Conservation (phyloP, 2,888 invertebrate species). For the Drosophila sordidula region DNA sequence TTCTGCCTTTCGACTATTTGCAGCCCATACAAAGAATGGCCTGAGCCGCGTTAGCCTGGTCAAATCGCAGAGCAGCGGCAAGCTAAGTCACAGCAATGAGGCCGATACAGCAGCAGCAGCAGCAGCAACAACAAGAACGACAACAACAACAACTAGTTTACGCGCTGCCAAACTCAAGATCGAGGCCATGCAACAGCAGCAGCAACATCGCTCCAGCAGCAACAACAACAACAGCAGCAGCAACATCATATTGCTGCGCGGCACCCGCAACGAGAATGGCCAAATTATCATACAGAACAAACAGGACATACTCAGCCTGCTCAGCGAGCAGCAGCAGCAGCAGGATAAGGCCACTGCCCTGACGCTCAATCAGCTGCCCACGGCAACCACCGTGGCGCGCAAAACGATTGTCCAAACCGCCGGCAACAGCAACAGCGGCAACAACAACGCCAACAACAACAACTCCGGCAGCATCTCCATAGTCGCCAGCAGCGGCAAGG, state of each 20-base stretch:
- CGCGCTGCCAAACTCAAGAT: constrained; percentile 71
- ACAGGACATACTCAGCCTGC: constrained; percentile 85
- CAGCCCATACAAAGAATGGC: constrained; percentile 62
- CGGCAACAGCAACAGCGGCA: constrained; percentile 73
- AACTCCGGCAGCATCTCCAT: constrained; percentile 51
- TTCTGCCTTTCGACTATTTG: background rate
- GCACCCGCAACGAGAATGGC: constrained; percentile 85
- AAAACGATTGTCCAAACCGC: constrained; percentile 77
- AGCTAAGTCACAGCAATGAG: constrained; percentile 59
- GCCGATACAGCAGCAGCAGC: constrained; percentile 44
- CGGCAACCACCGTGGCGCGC: constrained; percentile 82
- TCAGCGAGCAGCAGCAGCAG: constrained; percentile 80
- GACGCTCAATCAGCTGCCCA: constrained; percentile 81
- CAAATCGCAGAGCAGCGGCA: constrained; percentile 71
- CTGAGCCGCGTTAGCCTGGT: constrained; percentile 55
- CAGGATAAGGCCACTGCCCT: constrained; percentile 78
- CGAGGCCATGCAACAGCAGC: constrained; percentile 79
- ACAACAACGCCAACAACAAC: constrained; percentile 19
- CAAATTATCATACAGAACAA: constrained; percentile 85
- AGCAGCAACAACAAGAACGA: constrained; percentile 48
- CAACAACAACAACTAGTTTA: constrained; percentile 65
- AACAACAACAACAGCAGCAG: constrained; percentile 65
- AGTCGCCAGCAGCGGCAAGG: constrained; percentile 64
- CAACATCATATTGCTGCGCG: constrained; percentile 85
- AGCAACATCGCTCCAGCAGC: constrained; percentile 37